Evolutionary conservation across 2,888 invertebrate species (phyloP).

Genomic region (Hyposoter dolosus): DNA sequence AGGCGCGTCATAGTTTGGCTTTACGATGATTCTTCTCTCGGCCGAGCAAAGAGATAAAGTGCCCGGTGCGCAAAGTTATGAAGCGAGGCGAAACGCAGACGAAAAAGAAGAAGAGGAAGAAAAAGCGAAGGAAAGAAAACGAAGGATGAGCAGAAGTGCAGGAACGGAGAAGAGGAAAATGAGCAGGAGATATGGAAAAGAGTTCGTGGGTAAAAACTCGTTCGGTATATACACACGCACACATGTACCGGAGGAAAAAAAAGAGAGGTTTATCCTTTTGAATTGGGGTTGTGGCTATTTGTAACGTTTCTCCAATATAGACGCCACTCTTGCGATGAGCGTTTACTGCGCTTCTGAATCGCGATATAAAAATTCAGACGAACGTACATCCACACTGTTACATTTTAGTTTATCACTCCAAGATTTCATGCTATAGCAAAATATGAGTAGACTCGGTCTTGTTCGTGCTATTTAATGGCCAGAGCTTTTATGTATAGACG

Average conservation of each 20-base stretch:
- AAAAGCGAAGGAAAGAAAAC: background rate
- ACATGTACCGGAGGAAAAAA: slow-evolving; percentile 1
- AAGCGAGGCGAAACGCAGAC: slow-evolving; percentile 42
- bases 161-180: slow-evolving; percentile 20
- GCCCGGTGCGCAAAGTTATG: slow-evolving; percentile 53
- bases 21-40: slow-evolving; percentile 57
- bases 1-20: slow-evolving; percentile 51
- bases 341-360: slow-evolving; percentile 22
- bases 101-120: slow-evolving; percentile 12
- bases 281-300: slow-evolving; percentile 29
- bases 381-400: slow-evolving; percentile 16
- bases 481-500: background rate
- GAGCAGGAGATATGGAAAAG: slow-evolving; percentile 24
- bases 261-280: slow-evolving; percentile 50
- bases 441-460: slow-evolving; percentile 35
- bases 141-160: background rate
- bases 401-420: slow-evolving; percentile 3
- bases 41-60: slow-evolving; percentile 59
- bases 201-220: slow-evolving; percentile 20
- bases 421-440: slow-evolving; percentile 21
- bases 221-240: background rate
- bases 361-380: slow-evolving; percentile 32
- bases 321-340: slow-evolving; percentile 49
- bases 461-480: slow-evolving; percentile 57
- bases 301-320: slow-evolving; percentile 38